Evolutionary conservation across 1,140 invertebrate species (phyloP), one percentile per base, ranked within the genome.

Genomic region (Macrocentrus cingulum): DNA sequence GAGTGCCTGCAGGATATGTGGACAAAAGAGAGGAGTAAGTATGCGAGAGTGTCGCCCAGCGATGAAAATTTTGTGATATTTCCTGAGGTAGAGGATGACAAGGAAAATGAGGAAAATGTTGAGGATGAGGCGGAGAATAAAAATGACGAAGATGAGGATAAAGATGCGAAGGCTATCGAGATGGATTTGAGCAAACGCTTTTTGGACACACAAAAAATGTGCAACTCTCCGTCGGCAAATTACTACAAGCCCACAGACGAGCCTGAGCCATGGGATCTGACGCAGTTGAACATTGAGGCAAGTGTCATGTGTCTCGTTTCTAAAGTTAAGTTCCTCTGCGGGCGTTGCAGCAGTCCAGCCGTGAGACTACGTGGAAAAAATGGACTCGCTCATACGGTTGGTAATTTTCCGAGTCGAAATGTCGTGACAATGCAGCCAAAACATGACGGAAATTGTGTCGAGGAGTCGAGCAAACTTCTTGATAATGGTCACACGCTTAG

Each of bases 191-290:
- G 76, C 22, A 74, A 75, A 48, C 69, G 76, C 16, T 90, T 90
- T 66, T 68, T 90, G 16, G 89, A 91, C 62, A 88, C 87, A 2
- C 86, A 87, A 59, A 84, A 82, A 11, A 89, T 89, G 88, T 88
- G 85, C 62, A 87, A 84, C 62, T 89, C 87, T 5, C 88, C 89
- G 0, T 90, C 88, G 16, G 88, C 88, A 0, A 91, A 91, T 76
- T 91, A 91, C 72, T 91, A 91, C 68, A 86, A 90, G 58, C 88
- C 89, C 0, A 89, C 87, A 0, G 90, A 92, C 66, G 90, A 92
- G 68, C 90, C 90, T 1, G 91, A 95, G 71, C 92, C 92, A 0
- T 91, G 91, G 85, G 93, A 95, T 73, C 80, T 95, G 37, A 94
- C 91, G 0, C 87, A 93, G 64, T 70, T 95, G 11, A 96, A 96